Conservation (phyloP, 2,888 invertebrate species). For the Lochmaea crataegi region DNA sequence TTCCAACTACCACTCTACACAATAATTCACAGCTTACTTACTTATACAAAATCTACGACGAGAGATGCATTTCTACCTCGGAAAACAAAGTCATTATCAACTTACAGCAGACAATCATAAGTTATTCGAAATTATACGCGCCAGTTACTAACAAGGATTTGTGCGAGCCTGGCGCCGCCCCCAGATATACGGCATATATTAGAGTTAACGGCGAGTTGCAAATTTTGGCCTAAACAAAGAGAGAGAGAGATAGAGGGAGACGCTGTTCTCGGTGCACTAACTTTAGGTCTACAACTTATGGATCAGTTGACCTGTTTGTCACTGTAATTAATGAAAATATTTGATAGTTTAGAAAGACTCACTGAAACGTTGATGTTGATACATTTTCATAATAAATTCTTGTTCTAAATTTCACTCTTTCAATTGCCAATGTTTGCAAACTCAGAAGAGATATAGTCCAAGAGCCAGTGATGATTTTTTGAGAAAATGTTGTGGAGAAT, state of each 20-base stretch:
- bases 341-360: constrained; percentile 11
- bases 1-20: neutral
- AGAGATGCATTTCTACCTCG: constrained; percentile 39
- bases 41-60: constrained; percentile 20
- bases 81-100: constrained; percentile 59
- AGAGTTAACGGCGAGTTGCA: constrained; percentile 46
- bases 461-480: too few relatives aligned
- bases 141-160: constrained; percentile 54
- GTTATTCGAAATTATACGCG: constrained; percentile 55
- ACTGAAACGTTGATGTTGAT: constrained; percentile 19
- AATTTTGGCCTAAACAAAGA: constrained; percentile 38
- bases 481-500: too few relatives aligned
- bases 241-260: neutral
- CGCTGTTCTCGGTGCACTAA: constrained; percentile 14
- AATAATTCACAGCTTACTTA: constrained; percentile 17
- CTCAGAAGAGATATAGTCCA: too few relatives aligned
- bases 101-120: constrained; percentile 58
- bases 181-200: constrained; percentile 43
- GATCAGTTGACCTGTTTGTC: constrained; percentile 40
- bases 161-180: constrained; percentile 43
- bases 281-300: neutral
- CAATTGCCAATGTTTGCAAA: too few relatives aligned
- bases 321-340: constrained; percentile 28
- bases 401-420: neutral
- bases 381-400: constrained; percentile 8